Evolutionary conservation across 2,113 vertebrate species (phyloP).

Genomic region (Beaufortia kweichowensis): DNA sequence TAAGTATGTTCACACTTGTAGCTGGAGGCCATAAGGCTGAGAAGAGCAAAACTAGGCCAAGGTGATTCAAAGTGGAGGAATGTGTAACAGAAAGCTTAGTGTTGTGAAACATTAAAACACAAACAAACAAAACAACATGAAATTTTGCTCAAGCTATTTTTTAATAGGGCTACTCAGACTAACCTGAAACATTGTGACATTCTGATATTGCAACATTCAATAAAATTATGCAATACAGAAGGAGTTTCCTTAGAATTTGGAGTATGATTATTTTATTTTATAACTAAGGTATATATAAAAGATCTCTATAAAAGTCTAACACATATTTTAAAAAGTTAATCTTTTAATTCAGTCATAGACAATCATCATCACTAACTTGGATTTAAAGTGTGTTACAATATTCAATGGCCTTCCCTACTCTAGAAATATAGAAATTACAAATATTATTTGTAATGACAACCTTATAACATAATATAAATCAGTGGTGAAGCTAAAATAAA

Average conservation of each 20-base stretch:
- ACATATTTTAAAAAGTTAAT: no score
- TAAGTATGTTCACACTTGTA: not conserved
- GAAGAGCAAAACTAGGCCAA: not conserved
- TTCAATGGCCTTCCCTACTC: not conserved
- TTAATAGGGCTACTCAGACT: no score
- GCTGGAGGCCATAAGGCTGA: constrained; percentile 21
- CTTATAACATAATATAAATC: not conserved
- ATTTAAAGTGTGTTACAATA: no score
- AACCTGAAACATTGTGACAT: not conserved
- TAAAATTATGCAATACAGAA: no score
- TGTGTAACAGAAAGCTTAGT: not conserved
- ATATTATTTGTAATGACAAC: not conserved
- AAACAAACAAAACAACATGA: not conserved
- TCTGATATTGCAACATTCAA: no score
- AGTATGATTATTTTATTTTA: no score
- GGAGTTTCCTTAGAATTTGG: no score
- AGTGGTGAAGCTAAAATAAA: no score
- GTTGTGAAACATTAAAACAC: not conserved
- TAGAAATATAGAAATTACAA: not conserved
- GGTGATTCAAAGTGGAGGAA: constrained; percentile 1
- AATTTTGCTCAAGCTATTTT: not conserved
- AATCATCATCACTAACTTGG: no score
- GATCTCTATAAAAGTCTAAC: no score
- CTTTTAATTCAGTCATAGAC: no score
- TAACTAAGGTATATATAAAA: no score